A percentile compares a stretch with the other conserved stretches of the same genome.
phyloP scores from a whole-genome alignment of 2,113 vertebrate genomes.

The Corvus hawaiiensis region DNA sequence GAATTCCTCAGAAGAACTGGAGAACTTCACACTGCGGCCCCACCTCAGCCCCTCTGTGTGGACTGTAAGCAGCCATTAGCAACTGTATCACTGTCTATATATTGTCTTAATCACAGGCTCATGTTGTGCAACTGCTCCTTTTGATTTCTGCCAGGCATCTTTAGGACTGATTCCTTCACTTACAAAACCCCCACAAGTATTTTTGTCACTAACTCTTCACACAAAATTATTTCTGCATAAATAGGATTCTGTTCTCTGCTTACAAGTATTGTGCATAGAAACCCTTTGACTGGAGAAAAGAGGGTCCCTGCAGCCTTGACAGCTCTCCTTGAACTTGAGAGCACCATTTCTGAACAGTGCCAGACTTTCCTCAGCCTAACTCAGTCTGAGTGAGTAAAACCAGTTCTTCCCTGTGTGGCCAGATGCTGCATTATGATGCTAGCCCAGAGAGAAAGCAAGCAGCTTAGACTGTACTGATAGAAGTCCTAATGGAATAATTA shows the following conservation, averaged over 20 bases:
- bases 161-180: not conserved
- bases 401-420: not conserved
- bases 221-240: not conserved
- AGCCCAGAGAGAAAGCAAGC: not conserved
- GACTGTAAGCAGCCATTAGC: not conserved
- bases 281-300: not conserved
- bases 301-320: not conserved
- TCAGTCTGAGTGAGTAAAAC: not conserved
- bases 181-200: not conserved
- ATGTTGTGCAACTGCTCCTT: not conserved
- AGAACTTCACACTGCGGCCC: not conserved
- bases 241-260: not conserved
- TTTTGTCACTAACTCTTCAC: not conserved
- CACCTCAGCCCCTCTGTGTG: not conserved
- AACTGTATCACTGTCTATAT: rapidly evolving
- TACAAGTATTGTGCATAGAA: not conserved
- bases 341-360: not conserved
- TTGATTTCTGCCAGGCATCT: not conserved
- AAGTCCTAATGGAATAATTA: slow-evolving; percentile 39
- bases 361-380: not conserved
- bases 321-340: not conserved
- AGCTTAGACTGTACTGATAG: not conserved
- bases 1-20: not conserved
- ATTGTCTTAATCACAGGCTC: not conserved
- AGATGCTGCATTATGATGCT: not conserved